Conservation (phyloP, 1,140 invertebrate genomes). For the Dendrolimus kikuchii region DNA sequence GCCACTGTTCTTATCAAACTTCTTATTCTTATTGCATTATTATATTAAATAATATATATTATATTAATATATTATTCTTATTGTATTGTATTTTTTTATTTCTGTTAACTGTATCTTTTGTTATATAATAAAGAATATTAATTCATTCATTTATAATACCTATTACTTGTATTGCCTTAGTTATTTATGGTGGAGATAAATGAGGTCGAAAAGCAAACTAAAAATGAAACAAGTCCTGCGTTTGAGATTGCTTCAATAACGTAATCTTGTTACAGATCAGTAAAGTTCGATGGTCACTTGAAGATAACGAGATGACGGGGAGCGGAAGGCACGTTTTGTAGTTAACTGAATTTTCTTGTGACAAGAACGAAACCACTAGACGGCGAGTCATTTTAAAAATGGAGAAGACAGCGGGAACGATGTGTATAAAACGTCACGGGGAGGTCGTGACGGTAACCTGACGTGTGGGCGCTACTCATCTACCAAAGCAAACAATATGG, state of each 20-base stretch:
- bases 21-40: no score
- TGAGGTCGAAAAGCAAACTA: no score
- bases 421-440: slow-evolving; percentile 20
- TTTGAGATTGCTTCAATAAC: slow-evolving; percentile 1
- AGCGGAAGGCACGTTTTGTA: slow-evolving; percentile 3
- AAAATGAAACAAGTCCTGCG: no score
- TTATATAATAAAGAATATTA: no score
- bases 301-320: slow-evolving; percentile 1
- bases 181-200: no score
- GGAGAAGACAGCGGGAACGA: slow-evolving; percentile 27
- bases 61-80: no score
- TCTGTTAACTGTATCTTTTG: no score
- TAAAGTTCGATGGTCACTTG: slow-evolving; percentile 1
- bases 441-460: slow-evolving; percentile 32
- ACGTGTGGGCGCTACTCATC: slow-evolving; percentile 27
- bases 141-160: no score
- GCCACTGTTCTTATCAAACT: no score
- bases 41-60: no score
- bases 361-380: slow-evolving; percentile 24
- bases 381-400: slow-evolving; percentile 25
- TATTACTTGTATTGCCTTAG: no score
- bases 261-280: slow-evolving; percentile 6
- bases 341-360: slow-evolving; percentile 5
- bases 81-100: no score
- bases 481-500: slow-evolving; percentile 30